Conservation (phyloP, 2,113 vertebrate species). For the Coptodon rendalli region DNA sequence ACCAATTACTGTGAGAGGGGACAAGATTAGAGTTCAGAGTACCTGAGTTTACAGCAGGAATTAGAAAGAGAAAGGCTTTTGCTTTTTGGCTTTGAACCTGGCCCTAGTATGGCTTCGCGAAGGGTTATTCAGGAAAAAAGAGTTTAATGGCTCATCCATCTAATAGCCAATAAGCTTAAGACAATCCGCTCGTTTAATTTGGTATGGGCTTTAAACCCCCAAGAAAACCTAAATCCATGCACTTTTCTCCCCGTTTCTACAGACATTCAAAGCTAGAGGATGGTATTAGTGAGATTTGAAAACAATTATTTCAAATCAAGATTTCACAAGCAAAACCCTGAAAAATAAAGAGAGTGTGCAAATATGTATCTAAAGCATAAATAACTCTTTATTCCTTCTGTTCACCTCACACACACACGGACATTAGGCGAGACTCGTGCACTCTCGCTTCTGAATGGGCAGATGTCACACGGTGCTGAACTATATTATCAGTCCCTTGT, state of each 20-base stretch:
- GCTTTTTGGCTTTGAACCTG: conserved; percentile 43
- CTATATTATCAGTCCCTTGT: neutral
- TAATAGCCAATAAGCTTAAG: conserved; percentile 60
- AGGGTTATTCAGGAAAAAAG: neutral
- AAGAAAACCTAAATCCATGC: conserved; percentile 17
- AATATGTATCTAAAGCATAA: neutral
- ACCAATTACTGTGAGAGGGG: conserved; percentile 61
- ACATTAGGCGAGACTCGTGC: neutral
- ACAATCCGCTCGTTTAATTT: conserved; percentile 49
- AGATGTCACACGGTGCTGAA: neutral
- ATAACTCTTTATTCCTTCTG: neutral
- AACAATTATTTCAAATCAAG: neutral
- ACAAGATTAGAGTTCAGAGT: conserved; percentile 56
- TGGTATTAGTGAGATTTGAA: neutral
- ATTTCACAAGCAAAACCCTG: neutral
- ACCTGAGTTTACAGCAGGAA: conserved; percentile 45
- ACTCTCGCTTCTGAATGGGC: neutral
- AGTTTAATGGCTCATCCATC: conserved; percentile 54
- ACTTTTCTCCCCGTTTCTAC: neutral
- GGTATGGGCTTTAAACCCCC: neutral
- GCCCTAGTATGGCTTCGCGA: conserved; percentile 2
- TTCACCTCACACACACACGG: neutral
- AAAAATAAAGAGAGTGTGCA: neutral
- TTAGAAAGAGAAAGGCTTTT: conserved; percentile 39
- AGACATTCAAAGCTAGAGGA: neutral